These are phyloP conservation scores for Hippocampus zosterae DNA, from an alignment of 2,113 vertebrate species.

Conservation along the genomic window DNA sequence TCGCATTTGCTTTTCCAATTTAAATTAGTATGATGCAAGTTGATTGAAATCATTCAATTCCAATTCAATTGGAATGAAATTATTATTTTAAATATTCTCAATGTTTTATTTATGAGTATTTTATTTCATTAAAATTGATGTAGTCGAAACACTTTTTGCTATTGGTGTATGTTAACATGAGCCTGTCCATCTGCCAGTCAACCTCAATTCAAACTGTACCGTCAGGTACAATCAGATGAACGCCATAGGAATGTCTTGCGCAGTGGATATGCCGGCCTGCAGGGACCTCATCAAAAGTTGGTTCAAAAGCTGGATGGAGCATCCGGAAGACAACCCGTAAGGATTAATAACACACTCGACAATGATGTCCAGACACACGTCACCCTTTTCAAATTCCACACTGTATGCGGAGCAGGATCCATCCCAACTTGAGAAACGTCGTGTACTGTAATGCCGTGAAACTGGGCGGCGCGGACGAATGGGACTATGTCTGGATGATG, in stretches of 20 bases:
- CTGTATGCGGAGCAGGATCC: constrained; percentile 70
- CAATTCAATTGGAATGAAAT: too few species aligned
- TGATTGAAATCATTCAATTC: too few species aligned
- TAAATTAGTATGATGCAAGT: too few species aligned
- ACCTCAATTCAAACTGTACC: background rate
- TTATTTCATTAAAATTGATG: background rate
- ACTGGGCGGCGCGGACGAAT: constrained; percentile 70
- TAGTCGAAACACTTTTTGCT: background rate
- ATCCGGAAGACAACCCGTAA: constrained; percentile 63
- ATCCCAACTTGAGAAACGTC: constrained; percentile 79
- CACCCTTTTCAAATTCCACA: background rate
- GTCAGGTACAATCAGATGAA: constrained; percentile 84
- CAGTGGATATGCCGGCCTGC: constrained; percentile 62
- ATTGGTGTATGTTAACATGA: too few species aligned
- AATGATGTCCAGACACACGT: background rate
- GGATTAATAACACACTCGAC: constrained; percentile 21
- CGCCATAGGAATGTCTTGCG: constrained; percentile 78
- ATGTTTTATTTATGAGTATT: too few species aligned
- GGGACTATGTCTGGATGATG: constrained; percentile 85
- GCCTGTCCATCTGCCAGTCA: background rate
- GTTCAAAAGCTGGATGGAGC: constrained; percentile 62
- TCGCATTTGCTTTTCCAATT: too few species aligned
- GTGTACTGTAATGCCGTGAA: constrained; percentile 86
- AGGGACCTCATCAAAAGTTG: constrained; percentile 24
- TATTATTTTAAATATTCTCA: too few species aligned